Base-by-base conservation (phyloP, 1,140 invertebrate species). In the Leptinotarsa undecemlineata region DNA sequence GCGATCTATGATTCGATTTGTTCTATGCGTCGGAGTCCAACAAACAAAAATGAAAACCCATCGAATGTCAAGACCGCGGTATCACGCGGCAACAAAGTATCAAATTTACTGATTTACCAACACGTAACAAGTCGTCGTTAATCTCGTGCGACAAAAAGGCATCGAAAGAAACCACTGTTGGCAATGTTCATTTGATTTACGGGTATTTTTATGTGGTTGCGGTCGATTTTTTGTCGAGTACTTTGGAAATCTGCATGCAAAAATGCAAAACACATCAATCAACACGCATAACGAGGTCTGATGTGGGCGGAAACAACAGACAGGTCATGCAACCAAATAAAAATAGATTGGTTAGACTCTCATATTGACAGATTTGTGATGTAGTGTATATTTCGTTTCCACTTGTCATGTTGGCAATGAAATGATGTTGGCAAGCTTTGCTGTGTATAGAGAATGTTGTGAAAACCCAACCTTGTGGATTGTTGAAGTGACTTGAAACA, bases 201-300 rank as follows among this genome's bases (percentile, higher is more conserved):
- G 13, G 23, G 8, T 33, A 21, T 23, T 66, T 66, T 66, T 23
- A 66, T 23, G 63, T 66, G 23, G 64, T 73, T 64, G 62, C 72
- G 72, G 48, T 69, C 42, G 68, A 47, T 69, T 69, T 69, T 69
- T 69, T 57, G n/a, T 19, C 15, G 68, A 47, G 68, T 33, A 51
- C 42, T 64, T 72, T 26, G n/a, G 19, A 61, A 20, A 72, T 72
- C 33, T 60, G 71, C 61, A 64, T 48, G 60, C 61, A 64, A 62
- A 72, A 61, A 72, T 72, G 71, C 71, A 72, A 63, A 72, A 64
- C 71, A 72, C 33, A 62, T 60, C 23, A 72, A 72, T 72, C 47
- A 63, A 19, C 63, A 62, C 21, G 17, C 51, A n/a, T 57, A 57
- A 57, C 51, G 51, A 57, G 51, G 15, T 67, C 21, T 8, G 21